Evolutionary conservation across 2,888 invertebrate genomes (phyloP).

Genomic region (Rhopalosiphum nymphaeae): DNA sequence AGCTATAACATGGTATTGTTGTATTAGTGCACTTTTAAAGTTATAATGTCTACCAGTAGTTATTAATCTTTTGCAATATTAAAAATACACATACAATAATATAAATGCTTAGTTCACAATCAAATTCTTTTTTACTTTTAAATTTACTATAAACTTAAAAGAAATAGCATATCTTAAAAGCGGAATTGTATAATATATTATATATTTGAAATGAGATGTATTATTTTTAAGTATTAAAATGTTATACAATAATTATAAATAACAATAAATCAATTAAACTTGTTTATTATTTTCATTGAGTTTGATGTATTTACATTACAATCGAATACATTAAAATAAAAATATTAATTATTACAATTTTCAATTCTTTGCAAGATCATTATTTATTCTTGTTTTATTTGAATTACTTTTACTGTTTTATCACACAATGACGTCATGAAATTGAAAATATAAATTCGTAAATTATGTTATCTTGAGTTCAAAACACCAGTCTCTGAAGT

Average conservation of each 20-base stretch:
- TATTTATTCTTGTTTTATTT: neutral
- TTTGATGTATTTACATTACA: neutral
- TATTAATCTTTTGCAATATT: conserved; percentile 2
- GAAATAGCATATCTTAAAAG: neutral
- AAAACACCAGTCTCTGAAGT: neutral
- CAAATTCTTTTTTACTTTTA: neutral
- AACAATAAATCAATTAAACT: neutral
- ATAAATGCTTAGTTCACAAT: neutral
- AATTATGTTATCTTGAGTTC: neutral
- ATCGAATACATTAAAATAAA: neutral
- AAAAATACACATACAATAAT: neutral
- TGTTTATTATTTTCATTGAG: neutral
- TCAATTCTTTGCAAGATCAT: neutral
- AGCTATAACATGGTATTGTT: neutral
- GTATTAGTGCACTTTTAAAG: neutral
- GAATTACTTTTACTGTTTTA: neutral
- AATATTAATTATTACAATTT: neutral
- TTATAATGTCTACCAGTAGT: neutral
- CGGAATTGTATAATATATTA: neutral
- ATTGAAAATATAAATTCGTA: neutral
- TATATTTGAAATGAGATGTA: neutral
- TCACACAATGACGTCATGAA: neutral
- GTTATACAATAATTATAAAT: neutral
- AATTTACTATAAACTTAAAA: neutral
- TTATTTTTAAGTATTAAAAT: neutral